These are phyloP conservation scores for Microctenopoma lineatum DNA, from an alignment of 2,797 vertebrate species.

Conservation along the genomic window DNA sequence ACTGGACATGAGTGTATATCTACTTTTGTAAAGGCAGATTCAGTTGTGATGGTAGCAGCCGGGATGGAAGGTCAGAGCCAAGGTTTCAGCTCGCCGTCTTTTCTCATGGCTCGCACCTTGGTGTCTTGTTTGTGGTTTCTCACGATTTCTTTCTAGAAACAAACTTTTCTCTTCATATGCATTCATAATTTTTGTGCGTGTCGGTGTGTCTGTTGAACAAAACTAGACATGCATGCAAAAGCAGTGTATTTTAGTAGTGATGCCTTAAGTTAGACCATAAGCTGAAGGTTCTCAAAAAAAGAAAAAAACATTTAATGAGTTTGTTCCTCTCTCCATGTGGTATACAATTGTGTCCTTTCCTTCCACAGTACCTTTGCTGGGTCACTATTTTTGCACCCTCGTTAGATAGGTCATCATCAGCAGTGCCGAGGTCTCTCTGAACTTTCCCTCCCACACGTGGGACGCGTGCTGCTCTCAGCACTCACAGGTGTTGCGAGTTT, in stretches of 20 bases:
- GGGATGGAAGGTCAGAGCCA: conserved; percentile 42
- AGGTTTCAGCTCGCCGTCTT: conserved; percentile 46
- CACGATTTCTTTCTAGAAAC: conserved; percentile 73
- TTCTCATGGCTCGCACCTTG: conserved; percentile 56
- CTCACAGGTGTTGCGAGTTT: conserved; percentile 73
- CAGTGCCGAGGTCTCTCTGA: conserved; percentile 77
- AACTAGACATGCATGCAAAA: conserved; percentile 87
- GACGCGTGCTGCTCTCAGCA: conserved; percentile 74
- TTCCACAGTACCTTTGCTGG: conserved; percentile 82
- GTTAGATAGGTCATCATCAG: conserved; percentile 82
- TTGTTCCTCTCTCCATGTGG: conserved; percentile 83
- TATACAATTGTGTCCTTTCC: conserved; percentile 83
- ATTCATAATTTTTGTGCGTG: conserved; percentile 81
- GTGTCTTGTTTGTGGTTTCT: conserved; percentile 62
- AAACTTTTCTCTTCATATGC: conserved; percentile 78
- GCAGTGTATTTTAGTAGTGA: conserved; percentile 84
- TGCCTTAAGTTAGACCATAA: conserved; percentile 85
- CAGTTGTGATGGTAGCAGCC: conserved; percentile 62
- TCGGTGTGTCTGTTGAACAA: conserved; percentile 83
- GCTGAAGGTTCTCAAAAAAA: conserved; percentile 78
- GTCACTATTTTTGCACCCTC: conserved; percentile 82
- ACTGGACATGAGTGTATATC: conserved; percentile 64
- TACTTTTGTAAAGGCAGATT: conserved; percentile 58
- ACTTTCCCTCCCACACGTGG: conserved; percentile 72
- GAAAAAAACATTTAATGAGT: conserved; percentile 74